phyloP scores from a whole-genome alignment of 2,797 vertebrate genomes.

The Enteromius afrohamiltoni region DNA sequence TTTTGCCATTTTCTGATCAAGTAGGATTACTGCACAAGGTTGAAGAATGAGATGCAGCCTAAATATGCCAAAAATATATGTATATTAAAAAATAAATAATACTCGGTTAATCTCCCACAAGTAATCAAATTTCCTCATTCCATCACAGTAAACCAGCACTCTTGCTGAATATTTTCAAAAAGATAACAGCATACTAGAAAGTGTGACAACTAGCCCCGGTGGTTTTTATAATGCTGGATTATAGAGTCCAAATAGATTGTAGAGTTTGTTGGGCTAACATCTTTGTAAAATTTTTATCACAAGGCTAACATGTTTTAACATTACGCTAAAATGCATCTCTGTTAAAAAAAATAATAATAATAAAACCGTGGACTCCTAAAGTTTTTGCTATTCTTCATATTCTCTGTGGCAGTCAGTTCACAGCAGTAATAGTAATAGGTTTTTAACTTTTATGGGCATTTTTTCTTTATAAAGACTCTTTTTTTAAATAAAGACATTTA shows the following conservation, averaged over 20 bases:
- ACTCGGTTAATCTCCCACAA: not conserved
- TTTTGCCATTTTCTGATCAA: not conserved
- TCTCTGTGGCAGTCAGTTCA: no score
- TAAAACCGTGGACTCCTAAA: no score
- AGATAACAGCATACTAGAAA: not conserved
- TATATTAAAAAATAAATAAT: no score
- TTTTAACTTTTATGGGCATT: no score
- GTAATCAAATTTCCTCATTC: not conserved
- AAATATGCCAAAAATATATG: not conserved
- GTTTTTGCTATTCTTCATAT: no score
- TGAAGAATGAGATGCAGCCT: not conserved
- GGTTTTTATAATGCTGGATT: not conserved
- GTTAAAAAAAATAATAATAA: no score
- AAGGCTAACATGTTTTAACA: not conserved
- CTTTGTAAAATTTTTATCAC: not conserved
- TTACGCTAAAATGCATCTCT: not conserved
- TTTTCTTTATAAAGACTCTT: no score
- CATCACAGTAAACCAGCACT: not conserved
- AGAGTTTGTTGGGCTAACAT: not conserved
- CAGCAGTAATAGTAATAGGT: no score
- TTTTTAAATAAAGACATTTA: no score
- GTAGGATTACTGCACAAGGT: constrained; percentile 6
- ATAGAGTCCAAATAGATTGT: constrained; percentile 31
- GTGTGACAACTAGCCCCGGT: not conserved
- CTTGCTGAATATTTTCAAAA: not conserved